These are phyloP conservation scores for Pteromalus puparum DNA, from an alignment of 1,140 invertebrate species.

Conservation along the genomic window DNA sequence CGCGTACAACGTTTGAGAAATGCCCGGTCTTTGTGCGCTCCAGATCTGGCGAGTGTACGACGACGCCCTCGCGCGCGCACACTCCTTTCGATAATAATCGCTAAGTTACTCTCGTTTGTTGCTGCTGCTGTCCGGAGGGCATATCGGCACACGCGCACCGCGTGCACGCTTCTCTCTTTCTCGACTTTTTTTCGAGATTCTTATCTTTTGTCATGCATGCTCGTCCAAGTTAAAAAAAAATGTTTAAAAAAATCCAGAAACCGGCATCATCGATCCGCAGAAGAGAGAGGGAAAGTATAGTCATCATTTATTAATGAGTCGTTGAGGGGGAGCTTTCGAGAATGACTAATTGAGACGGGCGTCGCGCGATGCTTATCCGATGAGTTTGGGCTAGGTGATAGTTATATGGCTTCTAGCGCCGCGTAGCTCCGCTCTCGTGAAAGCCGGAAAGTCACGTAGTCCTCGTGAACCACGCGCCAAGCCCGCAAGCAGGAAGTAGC, in stretches of 20 bases:
- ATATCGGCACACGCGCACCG: not conserved
- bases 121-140: not conserved
- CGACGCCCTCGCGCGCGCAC: slow-evolving; percentile 34
- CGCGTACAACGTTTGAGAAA: slow-evolving; percentile 36
- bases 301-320: slow-evolving; percentile 28
- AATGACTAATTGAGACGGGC: slow-evolving; percentile 56
- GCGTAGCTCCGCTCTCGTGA: slow-evolving; percentile 52
- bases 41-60: not conserved
- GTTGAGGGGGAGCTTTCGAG: not conserved
- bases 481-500: slow-evolving; percentile 57
- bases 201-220: not conserved
- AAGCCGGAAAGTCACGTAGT: slow-evolving; percentile 62
- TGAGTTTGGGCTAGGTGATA: slow-evolving; percentile 48
- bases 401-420: slow-evolving; percentile 26
- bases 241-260: not conserved
- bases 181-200: not conserved
- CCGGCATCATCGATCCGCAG: not conserved
- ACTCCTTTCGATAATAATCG: slow-evolving; percentile 44
- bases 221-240: not conserved
- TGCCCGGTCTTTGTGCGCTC: slow-evolving; percentile 1
- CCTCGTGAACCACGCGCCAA: slow-evolving; percentile 57
- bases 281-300: not conserved
- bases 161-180: slow-evolving; percentile 1
- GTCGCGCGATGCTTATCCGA: slow-evolving; percentile 55
- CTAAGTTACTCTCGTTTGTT: slow-evolving; percentile 42